phyloP scores from a whole-genome alignment of 2,888 invertebrate species.

The Lagria hirta region DNA sequence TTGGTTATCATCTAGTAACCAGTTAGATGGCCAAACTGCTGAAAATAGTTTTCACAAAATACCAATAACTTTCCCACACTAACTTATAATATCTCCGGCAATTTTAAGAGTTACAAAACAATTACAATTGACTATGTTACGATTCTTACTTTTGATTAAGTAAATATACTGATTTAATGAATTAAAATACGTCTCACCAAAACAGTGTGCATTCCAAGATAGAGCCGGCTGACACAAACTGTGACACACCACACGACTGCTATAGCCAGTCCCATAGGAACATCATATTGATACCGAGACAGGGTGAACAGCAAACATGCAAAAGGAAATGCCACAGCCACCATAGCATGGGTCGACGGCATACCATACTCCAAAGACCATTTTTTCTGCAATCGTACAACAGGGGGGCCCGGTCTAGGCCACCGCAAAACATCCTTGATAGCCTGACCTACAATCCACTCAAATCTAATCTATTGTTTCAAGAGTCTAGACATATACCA shows the following conservation, averaged over 20 bases:
- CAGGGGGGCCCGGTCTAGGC: constrained; percentile 86
- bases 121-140: no score
- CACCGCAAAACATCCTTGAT: constrained; percentile 85
- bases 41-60: no score
- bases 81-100: no score
- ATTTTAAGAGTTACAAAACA: no score
- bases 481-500: constrained; percentile 34
- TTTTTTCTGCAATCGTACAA: constrained; percentile 78
- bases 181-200: constrained; percentile 65
- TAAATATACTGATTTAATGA: no score
- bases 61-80: no score
- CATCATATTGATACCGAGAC: constrained; percentile 75
- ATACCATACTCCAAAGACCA: constrained; percentile 93
- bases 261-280: constrained; percentile 60
- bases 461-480: constrained; percentile 1
- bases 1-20: no score
- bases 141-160: no score
- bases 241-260: constrained; percentile 71
- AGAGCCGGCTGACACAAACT: constrained; percentile 82
- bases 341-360: constrained; percentile 95
- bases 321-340: constrained; percentile 84
- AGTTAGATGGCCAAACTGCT: no score
- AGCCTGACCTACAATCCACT: constrained; percentile 67
- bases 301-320: constrained; percentile 79
- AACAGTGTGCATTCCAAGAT: constrained; percentile 92